These are phyloP conservation scores for Crocodylus rhombifer DNA, from an alignment of 2,797 vertebrate genomes.

Conservation along the genomic window DNA sequence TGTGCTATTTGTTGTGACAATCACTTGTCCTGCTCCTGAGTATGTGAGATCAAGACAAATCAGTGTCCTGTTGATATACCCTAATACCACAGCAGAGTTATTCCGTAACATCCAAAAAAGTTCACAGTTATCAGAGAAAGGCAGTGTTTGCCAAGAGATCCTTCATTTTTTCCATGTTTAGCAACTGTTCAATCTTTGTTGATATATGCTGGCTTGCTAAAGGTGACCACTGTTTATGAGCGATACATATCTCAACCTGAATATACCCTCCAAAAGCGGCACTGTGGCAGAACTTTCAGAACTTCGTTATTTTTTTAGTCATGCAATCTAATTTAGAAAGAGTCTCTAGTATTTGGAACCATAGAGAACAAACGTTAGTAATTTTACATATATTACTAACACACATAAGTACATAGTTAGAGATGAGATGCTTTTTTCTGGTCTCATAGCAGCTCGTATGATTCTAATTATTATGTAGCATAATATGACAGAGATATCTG, in stretches of 20 bases:
- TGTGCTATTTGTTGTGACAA: conserved; percentile 66
- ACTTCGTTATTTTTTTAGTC: not conserved
- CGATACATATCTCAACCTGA: not conserved
- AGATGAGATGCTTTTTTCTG: conserved; percentile 24
- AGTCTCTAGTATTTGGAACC: not conserved
- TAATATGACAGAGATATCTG: conserved; percentile 69
- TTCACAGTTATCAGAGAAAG: not conserved
- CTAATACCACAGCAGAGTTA: not conserved
- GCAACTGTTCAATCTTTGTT: not conserved
- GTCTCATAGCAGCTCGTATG: conserved; percentile 26
- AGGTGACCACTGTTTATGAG: not conserved
- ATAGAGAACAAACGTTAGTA: not conserved
- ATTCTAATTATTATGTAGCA: conserved; percentile 70
- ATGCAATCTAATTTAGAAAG: not conserved
- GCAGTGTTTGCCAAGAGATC: not conserved
- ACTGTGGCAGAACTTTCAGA: not conserved
- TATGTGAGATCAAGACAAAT: not conserved
- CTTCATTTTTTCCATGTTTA: not conserved
- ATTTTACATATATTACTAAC: not conserved
- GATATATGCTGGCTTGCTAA: not conserved
- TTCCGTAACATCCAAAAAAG: not conserved
- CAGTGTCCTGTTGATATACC: conserved; percentile 12
- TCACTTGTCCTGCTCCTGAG: conserved; percentile 54
- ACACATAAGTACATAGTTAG: not conserved
- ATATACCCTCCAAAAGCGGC: too few species aligned